Percentiles rank a stretch among this genome's conserved stretches.
Evolutionary conservation across 1,140 invertebrate species (phyloP).

Genomic region (Ceratosolen fusciceps): DNA sequence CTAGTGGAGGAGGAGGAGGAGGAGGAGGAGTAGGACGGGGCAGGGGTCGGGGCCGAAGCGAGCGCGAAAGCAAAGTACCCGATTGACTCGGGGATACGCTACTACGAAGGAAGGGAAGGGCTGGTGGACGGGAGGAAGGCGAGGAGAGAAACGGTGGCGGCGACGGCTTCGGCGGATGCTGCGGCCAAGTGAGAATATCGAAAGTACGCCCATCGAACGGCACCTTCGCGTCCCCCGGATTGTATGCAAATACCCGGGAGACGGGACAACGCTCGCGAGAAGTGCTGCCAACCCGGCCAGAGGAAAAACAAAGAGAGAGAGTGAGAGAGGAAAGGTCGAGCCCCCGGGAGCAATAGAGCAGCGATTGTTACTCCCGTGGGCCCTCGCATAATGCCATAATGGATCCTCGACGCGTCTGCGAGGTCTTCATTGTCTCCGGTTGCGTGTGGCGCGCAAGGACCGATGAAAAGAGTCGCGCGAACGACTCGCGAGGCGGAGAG

Average conservation of each 20-base stretch:
- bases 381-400: slow-evolving; percentile 3
- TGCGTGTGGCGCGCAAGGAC: not conserved
- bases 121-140: too few relatives aligned
- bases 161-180: too few relatives aligned
- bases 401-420: not conserved
- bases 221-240: slow-evolving; percentile 20
- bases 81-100: too few relatives aligned
- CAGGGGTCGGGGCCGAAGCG: too few relatives aligned
- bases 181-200: not conserved
- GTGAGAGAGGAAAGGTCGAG: not conserved
- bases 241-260: slow-evolving; percentile 59
- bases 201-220: not conserved
- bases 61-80: too few relatives aligned
- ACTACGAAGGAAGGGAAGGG: too few relatives aligned
- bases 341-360: not conserved
- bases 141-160: too few relatives aligned
- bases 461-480: not conserved
- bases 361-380: not conserved
- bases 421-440: slow-evolving; percentile 21
- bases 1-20: not conserved
- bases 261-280: too few relatives aligned
- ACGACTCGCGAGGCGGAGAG: not conserved
- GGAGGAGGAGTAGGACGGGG: not conserved
- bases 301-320: not conserved
- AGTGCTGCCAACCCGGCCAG: slow-evolving; percentile 25